Evolutionary conservation across 2,888 invertebrate genomes (phyloP).

Genomic region (Drosophila fulvimacula): DNA sequence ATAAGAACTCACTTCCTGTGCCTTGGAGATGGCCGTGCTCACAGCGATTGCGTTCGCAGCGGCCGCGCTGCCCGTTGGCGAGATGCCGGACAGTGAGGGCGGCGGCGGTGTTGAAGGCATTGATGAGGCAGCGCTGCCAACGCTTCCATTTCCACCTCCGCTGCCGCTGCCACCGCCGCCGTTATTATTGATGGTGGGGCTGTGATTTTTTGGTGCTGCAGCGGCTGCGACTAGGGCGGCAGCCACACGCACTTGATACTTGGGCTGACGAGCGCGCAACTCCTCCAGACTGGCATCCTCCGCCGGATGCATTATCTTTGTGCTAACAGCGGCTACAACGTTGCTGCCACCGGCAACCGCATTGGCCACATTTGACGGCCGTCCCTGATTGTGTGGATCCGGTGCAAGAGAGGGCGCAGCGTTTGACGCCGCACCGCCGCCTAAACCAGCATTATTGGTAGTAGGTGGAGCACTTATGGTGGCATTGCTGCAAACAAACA

Average conservation of each 20-base stretch:
- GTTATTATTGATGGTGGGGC: slow-evolving; percentile 56
- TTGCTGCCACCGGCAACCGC: slow-evolving; percentile 83
- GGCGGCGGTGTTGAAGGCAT: slow-evolving; percentile 73
- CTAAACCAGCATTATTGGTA: slow-evolving; percentile 84
- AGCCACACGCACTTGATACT: slow-evolving; percentile 87
- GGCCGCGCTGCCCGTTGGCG: slow-evolving; percentile 72
- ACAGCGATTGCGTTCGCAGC: slow-evolving; percentile 85
- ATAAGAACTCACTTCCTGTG: slow-evolving; percentile 85
- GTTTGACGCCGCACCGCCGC: slow-evolving; percentile 83
- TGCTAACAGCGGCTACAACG: slow-evolving; percentile 92
- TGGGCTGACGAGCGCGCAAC: slow-evolving; percentile 89
- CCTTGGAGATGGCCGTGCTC: slow-evolving; percentile 84
- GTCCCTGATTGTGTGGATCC: slow-evolving; percentile 67
- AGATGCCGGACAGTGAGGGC: slow-evolving; percentile 64
- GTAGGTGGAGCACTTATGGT: slow-evolving; percentile 92
- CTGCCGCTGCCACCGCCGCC: slow-evolving; percentile 29
- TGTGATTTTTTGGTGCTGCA: slow-evolving; percentile 47
- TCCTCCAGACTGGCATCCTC: slow-evolving; percentile 97
- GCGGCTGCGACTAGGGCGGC: slow-evolving; percentile 59
- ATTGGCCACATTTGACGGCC: slow-evolving; percentile 49
- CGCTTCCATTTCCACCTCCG: slow-evolving; percentile 43
- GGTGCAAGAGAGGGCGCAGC: slow-evolving; percentile 78
- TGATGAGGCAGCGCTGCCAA: slow-evolving; percentile 78
- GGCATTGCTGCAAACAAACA: slow-evolving; percentile 86
- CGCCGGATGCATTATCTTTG: slow-evolving; percentile 96